Evolutionary conservation across 2,888 invertebrate genomes (phyloP).

Genomic region (Microdon myrmicae): DNA sequence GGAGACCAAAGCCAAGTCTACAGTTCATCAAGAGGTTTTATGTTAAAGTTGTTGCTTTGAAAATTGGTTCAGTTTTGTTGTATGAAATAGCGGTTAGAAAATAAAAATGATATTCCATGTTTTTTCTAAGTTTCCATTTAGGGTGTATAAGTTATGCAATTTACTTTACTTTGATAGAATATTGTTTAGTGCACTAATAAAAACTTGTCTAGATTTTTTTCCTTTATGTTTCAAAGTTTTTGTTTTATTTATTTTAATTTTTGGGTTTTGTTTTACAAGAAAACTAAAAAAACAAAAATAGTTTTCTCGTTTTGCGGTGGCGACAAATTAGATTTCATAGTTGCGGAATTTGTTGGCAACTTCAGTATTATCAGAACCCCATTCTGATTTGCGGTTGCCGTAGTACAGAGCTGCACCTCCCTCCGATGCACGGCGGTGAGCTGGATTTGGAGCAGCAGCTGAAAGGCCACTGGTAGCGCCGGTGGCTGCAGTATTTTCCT

Average conservation of each 20-base stretch:
- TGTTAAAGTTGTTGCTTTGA: slow-evolving; percentile 32
- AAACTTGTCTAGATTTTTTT: slow-evolving; percentile 9
- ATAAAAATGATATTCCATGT: slow-evolving; percentile 39
- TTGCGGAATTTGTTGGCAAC: slow-evolving; percentile 89
- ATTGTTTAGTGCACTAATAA: slow-evolving; percentile 21
- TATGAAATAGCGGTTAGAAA: slow-evolving; percentile 53
- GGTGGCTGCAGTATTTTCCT: slow-evolving; percentile 67
- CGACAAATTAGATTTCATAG: slow-evolving; percentile 84
- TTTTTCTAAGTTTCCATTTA: too few species aligned
- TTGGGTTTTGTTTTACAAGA: not conserved
- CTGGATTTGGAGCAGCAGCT: slow-evolving; percentile 69
- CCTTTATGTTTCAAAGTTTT: slow-evolving; percentile 18
- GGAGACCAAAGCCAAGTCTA: slow-evolving; percentile 40
- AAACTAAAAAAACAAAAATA: slow-evolving; percentile 10
- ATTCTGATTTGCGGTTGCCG: slow-evolving; percentile 71
- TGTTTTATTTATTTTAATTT: slow-evolving; percentile 4
- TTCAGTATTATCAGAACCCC: slow-evolving; percentile 81
- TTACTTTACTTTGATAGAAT: slow-evolving; percentile 1
- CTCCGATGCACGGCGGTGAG: slow-evolving; percentile 82
- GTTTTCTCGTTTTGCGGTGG: slow-evolving; percentile 24
- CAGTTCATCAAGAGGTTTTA: slow-evolving; percentile 28
- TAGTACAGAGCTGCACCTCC: slow-evolving; percentile 85
- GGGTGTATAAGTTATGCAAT: too few species aligned
- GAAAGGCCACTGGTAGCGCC: slow-evolving; percentile 70
- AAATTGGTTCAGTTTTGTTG: slow-evolving; percentile 58